Base-by-base conservation (phyloP, 2,113 vertebrate species). In the Romanogobio albipinnatus region DNA sequence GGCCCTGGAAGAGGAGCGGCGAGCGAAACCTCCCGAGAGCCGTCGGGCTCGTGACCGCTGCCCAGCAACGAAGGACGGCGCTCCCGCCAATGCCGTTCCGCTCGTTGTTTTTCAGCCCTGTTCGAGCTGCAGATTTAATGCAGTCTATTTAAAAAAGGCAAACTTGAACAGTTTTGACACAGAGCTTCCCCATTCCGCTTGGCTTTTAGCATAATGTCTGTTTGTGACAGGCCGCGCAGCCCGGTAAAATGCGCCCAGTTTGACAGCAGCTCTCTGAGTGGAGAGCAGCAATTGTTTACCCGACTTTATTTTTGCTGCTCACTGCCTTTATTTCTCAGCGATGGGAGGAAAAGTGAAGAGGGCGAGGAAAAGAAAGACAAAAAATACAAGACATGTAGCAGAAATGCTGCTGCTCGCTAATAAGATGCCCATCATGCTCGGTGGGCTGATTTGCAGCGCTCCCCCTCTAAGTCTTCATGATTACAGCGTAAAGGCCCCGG, bases 401-500 rank as follows among this genome's bases (percentile, higher is more conserved):
- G 94, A 93, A 96, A 95, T 95, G 92, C 93, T 92, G 94, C 92
- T 90, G 95, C 96, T 96, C 91, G 93, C 94, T 98, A 98, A 97
- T 96, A 96, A 96, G 97, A 96, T 95, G 94, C 96, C 92, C 94
- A 92, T 96, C 96, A 95, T 94, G 95, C 95, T 94, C 94, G 92
- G 95, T 92, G 91, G 85, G 90, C 96, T 93, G 96, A 95, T 95
- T 95, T 96, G 94, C 95, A 92, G 91, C 93, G 95, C 93, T 77
- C 81, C 70, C 68, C 64, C 83, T 76, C 82, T 71, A 51, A 62
- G 66, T 84, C 80, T 82, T 96, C 94, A 93, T 97, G 97, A 98
- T 99, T 96, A 96, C 96, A 96, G 96, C 96, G 95, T 97, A 94
- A 96, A 96, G 96, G 94, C 93, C 93, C 93, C 86, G 93, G 53